phyloP scores from a whole-genome alignment of 1,140 invertebrate genomes.

The Anthonomus grandis region DNA sequence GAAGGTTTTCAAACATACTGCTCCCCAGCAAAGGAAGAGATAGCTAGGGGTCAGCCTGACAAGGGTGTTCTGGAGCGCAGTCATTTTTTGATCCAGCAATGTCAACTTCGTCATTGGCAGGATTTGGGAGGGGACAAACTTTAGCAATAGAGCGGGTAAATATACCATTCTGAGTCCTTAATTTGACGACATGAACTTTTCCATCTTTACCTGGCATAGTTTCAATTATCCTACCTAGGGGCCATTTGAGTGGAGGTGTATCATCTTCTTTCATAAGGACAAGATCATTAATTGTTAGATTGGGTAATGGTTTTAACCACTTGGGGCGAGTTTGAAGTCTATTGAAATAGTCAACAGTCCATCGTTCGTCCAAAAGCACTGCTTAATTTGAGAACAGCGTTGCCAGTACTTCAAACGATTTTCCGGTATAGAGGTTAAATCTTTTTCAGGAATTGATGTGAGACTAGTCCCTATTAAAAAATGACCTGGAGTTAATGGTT shows the following conservation, averaged over 20 bases:
- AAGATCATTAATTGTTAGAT: conserved; percentile 31
- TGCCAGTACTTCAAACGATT: conserved; percentile 21
- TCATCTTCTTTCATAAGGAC: conserved; percentile 46
- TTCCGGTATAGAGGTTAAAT: conserved; percentile 4
- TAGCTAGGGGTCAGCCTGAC: too few relatives aligned
- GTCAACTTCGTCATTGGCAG: too few relatives aligned
- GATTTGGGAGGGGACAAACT: conserved; percentile 12
- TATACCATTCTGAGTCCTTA: conserved; percentile 10
- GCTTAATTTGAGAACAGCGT: conserved; percentile 7
- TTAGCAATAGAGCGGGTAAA: conserved; percentile 6
- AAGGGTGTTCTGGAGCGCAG: too few relatives aligned
- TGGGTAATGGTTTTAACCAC: conserved; percentile 16
- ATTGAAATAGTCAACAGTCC: conserved; percentile 34
- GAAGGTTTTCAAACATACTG: too few relatives aligned
- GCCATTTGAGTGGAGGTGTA: conserved; percentile 43
- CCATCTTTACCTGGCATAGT: not conserved
- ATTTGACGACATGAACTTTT: conserved; percentile 4
- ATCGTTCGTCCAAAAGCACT: conserved; percentile 37
- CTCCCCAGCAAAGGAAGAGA: too few relatives aligned
- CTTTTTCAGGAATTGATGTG: conserved; percentile 27
- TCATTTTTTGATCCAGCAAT: too few relatives aligned
- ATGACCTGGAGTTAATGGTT: conserved; percentile 44
- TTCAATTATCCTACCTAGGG: conserved; percentile 25
- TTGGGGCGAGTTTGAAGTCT: conserved; percentile 28
- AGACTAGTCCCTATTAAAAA: conserved; percentile 45